These are phyloP conservation scores for Rhadinocentrus ornatus DNA, from an alignment of 2,797 vertebrate species.

Conservation along the genomic window DNA sequence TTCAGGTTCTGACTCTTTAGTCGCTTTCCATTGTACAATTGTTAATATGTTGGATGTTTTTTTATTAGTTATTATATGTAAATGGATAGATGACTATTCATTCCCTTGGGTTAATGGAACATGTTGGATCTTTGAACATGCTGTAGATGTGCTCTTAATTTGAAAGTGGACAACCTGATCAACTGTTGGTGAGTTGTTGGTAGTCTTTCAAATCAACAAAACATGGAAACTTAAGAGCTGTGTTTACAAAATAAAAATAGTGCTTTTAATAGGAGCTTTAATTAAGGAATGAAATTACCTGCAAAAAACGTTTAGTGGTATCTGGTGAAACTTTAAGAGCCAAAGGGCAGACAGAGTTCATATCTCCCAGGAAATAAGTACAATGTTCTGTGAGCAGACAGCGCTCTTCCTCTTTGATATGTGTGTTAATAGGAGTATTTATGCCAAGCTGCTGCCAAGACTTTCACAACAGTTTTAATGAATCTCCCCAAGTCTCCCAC, in stretches of 20 bases:
- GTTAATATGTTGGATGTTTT: too few relatives aligned
- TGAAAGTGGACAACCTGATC: too few relatives aligned
- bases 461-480: conserved; percentile 33
- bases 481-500: conserved; percentile 34
- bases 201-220: conserved; percentile 30
- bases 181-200: conserved; percentile 19
- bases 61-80: too few relatives aligned
- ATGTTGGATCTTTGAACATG: too few relatives aligned
- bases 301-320: conserved; percentile 41
- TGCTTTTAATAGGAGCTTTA: conserved; percentile 39
- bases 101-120: too few relatives aligned
- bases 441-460: conserved; percentile 37
- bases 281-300: conserved; percentile 56
- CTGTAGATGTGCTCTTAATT: too few relatives aligned
- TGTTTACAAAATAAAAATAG: conserved; percentile 28
- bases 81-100: too few relatives aligned
- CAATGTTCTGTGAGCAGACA: conserved; percentile 11
- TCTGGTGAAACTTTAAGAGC: conserved; percentile 30
- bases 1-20: too few relatives aligned
- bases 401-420: conserved; percentile 31
- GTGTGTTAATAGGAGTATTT: conserved; percentile 24
- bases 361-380: conserved; percentile 13
- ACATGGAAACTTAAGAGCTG: conserved; percentile 11
- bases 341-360: conserved; percentile 10
- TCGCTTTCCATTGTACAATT: too few relatives aligned